A percentile compares a stretch with the other conserved stretches of the same genome.
phyloP scores from a whole-genome alignment of 2,888 invertebrate genomes.

The Marasmarcha lunaedactyla region DNA sequence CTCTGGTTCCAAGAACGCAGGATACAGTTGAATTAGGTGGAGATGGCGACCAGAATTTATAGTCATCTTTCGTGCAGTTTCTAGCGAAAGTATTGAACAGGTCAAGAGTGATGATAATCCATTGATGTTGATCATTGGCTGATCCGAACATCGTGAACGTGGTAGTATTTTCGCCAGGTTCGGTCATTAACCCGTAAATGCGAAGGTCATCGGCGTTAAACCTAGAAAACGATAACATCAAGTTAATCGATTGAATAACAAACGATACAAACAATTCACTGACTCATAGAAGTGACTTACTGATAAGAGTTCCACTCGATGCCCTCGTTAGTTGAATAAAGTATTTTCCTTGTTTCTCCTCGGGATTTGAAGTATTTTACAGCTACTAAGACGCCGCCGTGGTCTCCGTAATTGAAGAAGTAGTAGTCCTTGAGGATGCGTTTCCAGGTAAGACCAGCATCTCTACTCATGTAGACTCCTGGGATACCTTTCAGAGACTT shows the following conservation, averaged over 20 bases:
- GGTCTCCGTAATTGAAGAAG: slow-evolving; percentile 91
- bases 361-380: slow-evolving; percentile 83
- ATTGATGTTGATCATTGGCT: slow-evolving; percentile 79
- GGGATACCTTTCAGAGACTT: slow-evolving; percentile 83
- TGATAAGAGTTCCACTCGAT: slow-evolving; percentile 80
- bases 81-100: slow-evolving; percentile 65
- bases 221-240: slow-evolving; percentile 35
- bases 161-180: slow-evolving; percentile 94
- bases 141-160: slow-evolving; percentile 94
- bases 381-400: slow-evolving; percentile 89
- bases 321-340: slow-evolving; percentile 90
- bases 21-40: slow-evolving; percentile 69
- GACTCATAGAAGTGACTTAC: slow-evolving; percentile 25
- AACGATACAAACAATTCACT: slow-evolving; percentile 5
- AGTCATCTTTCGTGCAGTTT: slow-evolving; percentile 79
- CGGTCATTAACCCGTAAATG: slow-evolving; percentile 92
- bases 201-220: slow-evolving; percentile 79
- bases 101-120: slow-evolving; percentile 86
- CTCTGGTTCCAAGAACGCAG: slow-evolving; percentile 84
- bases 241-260: slow-evolving; percentile 12
- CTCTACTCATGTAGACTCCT: slow-evolving; percentile 83
- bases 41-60: slow-evolving; percentile 89
- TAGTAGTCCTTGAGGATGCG: slow-evolving; percentile 84
- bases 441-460: slow-evolving; percentile 87
- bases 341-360: slow-evolving; percentile 81